Base-by-base conservation (phyloP, 2,113 vertebrate species). In the Catharus minimus region DNA sequence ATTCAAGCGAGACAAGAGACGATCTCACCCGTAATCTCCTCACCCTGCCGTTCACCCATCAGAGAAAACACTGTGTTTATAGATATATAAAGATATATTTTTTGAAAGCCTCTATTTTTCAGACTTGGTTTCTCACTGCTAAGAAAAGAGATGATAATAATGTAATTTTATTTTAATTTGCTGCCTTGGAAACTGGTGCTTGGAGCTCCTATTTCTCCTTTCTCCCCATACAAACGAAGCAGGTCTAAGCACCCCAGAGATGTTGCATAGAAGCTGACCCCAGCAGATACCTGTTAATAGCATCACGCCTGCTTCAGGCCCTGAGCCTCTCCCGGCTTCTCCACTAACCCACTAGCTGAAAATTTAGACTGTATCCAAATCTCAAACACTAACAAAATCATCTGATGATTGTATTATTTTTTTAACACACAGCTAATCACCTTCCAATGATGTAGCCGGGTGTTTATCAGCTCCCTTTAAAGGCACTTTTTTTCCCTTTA, bases 71-170 rank as follows among this genome's bases (percentile, higher is more conserved):
- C 96, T 96, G 96, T 96, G 96, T 97, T 94, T 96, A 96, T 97
- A 97, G 95, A 94, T 95, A 97, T 92, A 94, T 95, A 96, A 96
- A 97, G 89, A 96, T 96, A 96, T 96, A 97, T 96, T 96, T 97
- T 38, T 96, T 96, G 90, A 95, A 96, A 96, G 90, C 85, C 92
- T 97, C 88, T 97, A 96, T 97, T 97, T 97, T 97, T 96, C 96
- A 95, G 90, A 96, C 95, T 96, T 85, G 56, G 81, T 97, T 94
- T 95, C 92, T 92, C 96, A 96, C 95, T 77, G 92, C 94, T 96
- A 91, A 90, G 92, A 50, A 62, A 82, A 87, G 78, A 95, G 82
- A 94, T 82, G 55, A 79, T 91, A 93, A 92, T 93, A 82, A 91
- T 89, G 91, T 92, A 93, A 94, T 93, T 95, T 94, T 95, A 82